A percentile compares a stretch with the other conserved stretches of the same genome.
phyloP scores from a whole-genome alignment of 2,113 vertebrate genomes.

The zebrafish (Danio rerio) region GRCz12tu NC_133185.1:24024501-24025000 shows the following conservation, averaged over 20 bases:
- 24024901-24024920: neutral
- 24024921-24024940: neutral
- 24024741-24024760: slow-evolving; percentile 63
- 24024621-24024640: slow-evolving; percentile 62
- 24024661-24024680: slow-evolving; percentile 39
- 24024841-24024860: neutral
- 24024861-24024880: neutral
- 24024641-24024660: slow-evolving; percentile 54
- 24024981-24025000: neutral
- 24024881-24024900: neutral
- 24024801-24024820: neutral
- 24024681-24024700: neutral
- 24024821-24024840: neutral
- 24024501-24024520: slow-evolving; percentile 34
- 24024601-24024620: slow-evolving; percentile 57
- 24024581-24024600: slow-evolving; percentile 23
- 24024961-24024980: neutral
- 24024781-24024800: slow-evolving; percentile 50
- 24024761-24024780: slow-evolving; percentile 58
- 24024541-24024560: slow-evolving; percentile 41
- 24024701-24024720: slow-evolving; percentile 52
- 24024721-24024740: slow-evolving; percentile 54
- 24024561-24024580: slow-evolving; percentile 40
- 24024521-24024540: slow-evolving; percentile 36
- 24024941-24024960: neutral